Evolutionary conservation across 1,140 invertebrate species (phyloP).

Genomic region (Drosophila lowei): DNA sequence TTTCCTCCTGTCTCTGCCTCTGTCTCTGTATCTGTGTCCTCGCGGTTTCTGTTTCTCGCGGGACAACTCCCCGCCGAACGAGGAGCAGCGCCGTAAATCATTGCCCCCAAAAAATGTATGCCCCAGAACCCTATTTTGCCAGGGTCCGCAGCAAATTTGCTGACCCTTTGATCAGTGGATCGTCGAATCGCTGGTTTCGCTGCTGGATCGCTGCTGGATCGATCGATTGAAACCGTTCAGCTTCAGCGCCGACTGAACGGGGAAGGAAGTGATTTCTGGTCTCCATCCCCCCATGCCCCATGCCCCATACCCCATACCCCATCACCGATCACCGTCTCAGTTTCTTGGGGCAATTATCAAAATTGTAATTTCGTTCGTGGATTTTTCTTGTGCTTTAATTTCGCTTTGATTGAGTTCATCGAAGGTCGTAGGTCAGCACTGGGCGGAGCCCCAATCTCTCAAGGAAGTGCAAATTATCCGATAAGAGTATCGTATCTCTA

Average conservation of each 20-base stretch:
- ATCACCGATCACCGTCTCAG: not conserved
- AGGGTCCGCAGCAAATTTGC: conserved; percentile 27
- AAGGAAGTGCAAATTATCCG: conserved; percentile 1
- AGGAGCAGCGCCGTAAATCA: conserved; percentile 62
- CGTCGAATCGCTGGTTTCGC: conserved; percentile 16
- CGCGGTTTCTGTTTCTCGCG: conserved; percentile 31
- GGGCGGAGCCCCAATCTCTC: conserved; percentile 9
- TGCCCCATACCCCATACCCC: too few relatives aligned
- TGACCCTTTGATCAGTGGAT: conserved; percentile 45
- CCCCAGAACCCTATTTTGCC: conserved; percentile 36
- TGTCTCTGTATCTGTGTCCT: conserved; percentile 1
- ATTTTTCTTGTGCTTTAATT: conserved; percentile 31
- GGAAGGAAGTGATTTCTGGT: conserved; percentile 30
- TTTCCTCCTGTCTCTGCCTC: not conserved
- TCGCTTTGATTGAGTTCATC: conserved; percentile 46
- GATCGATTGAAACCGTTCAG: conserved; percentile 26
- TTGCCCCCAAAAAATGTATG: conserved; percentile 47
- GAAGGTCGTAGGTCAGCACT: conserved; percentile 55
- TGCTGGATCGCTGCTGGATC: conserved; percentile 11
- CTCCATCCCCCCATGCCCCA: too few relatives aligned
- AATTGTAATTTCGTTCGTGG: conserved; percentile 72
- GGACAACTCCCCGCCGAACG: conserved; percentile 2
- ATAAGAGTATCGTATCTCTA: not conserved
- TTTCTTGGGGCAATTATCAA: conserved; percentile 67
- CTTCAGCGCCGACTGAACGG: conserved; percentile 20